Conservation (phyloP, 2,113 vertebrate genomes). For the Oncorhynchus keta region DNA sequence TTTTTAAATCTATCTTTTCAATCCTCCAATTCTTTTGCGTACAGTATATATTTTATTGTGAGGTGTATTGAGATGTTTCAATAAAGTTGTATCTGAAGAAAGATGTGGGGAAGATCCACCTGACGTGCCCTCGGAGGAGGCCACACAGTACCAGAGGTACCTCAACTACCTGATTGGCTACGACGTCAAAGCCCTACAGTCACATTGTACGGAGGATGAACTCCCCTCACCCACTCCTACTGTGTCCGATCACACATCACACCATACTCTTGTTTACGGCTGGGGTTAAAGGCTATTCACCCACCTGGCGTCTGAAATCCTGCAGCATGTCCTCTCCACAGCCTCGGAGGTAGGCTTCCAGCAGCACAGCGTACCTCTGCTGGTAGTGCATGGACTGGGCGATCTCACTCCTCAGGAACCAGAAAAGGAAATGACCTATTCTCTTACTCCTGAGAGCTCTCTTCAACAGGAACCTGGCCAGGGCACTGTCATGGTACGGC, state of each 20-base stretch:
- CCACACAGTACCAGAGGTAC: slow-evolving; percentile 84
- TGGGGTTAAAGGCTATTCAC: background rate
- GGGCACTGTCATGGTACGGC: slow-evolving; percentile 94
- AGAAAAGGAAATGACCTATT: slow-evolving; percentile 97
- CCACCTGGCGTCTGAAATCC: slow-evolving; percentile 85
- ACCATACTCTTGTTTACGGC: background rate
- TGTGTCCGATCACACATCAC: background rate
- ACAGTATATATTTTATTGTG: background rate
- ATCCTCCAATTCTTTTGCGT: no score
- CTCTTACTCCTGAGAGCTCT: slow-evolving; percentile 94
- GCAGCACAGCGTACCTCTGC: slow-evolving; percentile 91
- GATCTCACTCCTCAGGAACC: slow-evolving; percentile 98
- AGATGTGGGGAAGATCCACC: slow-evolving; percentile 87
- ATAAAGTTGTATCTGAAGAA: slow-evolving; percentile 69
- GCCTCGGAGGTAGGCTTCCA: slow-evolving; percentile 93
- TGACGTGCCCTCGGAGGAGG: slow-evolving; percentile 81
- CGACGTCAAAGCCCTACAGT: slow-evolving; percentile 71
- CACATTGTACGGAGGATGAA: background rate
- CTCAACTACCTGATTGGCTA: slow-evolving; percentile 94
- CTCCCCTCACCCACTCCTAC: background rate
- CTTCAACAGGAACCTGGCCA: slow-evolving; percentile 93
- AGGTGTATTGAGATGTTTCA: background rate
- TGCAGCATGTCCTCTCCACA: slow-evolving; percentile 91
- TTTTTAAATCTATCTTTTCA: background rate
- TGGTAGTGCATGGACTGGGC: slow-evolving; percentile 98